phyloP scores from a whole-genome alignment of 2,888 invertebrate species.

The Agrilus biguttatus region DNA sequence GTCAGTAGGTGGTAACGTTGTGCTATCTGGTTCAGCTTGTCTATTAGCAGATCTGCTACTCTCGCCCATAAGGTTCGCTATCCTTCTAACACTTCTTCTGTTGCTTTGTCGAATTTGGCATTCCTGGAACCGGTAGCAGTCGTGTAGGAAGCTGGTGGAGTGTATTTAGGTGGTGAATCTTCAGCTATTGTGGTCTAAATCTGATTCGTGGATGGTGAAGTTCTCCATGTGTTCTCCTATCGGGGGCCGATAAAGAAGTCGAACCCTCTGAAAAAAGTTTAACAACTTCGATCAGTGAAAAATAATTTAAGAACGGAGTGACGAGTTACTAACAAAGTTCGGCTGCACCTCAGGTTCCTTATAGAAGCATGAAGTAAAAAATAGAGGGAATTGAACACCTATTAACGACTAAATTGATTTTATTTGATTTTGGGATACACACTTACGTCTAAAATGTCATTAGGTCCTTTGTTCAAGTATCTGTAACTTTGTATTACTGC shows the following conservation, averaged over 20 bases:
- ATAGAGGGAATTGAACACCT: no score
- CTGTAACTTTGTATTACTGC: slow-evolving; percentile 60
- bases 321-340: slow-evolving; percentile 1
- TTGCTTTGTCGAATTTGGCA: slow-evolving; percentile 65
- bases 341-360: background rate
- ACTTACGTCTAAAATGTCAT: slow-evolving; percentile 75
- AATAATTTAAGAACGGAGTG: background rate
- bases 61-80: slow-evolving; percentile 40
- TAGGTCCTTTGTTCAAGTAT: slow-evolving; percentile 70
- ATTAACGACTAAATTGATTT: background rate
- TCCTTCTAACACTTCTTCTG: slow-evolving; percentile 60
- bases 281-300: background rate
- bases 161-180: slow-evolving; percentile 86
- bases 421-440: background rate
- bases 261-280: slow-evolving; percentile 52
- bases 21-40: slow-evolving; percentile 5
- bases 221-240: slow-evolving; percentile 35
- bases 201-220: slow-evolving; percentile 20
- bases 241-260: slow-evolving; percentile 67
- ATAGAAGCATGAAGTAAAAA: background rate
- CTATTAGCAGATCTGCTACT: slow-evolving; percentile 18
- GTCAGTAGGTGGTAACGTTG: slow-evolving; percentile 43
- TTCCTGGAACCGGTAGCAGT: slow-evolving; percentile 80
- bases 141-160: slow-evolving; percentile 84
- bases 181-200: slow-evolving; percentile 24